Conservation (phyloP, 2,888 invertebrate genomes). For the Punctoribates punctum region DNA sequence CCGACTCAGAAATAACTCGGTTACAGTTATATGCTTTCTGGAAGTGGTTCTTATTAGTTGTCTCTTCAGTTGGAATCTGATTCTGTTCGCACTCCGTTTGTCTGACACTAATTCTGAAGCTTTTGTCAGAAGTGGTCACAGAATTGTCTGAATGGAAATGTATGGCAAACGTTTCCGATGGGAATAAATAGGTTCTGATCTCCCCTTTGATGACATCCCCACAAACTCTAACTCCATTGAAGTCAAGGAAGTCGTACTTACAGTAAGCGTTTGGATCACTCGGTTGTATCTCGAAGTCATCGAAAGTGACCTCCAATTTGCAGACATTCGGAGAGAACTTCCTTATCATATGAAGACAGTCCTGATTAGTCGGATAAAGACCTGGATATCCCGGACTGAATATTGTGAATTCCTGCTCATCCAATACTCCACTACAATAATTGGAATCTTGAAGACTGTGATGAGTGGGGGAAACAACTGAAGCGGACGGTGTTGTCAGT, state of each 20-base stretch:
- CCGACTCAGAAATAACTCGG: constrained; percentile 33
- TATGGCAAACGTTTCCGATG: constrained; percentile 41
- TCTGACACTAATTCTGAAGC: constrained; percentile 45
- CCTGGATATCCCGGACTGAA: constrained; percentile 48
- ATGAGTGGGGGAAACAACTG: background rate
- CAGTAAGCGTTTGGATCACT: constrained; percentile 46
- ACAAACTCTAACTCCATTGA: constrained; percentile 47
- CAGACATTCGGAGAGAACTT: constrained; percentile 47
- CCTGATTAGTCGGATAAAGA: constrained; percentile 46
- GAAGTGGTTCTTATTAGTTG: background rate
- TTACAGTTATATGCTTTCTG: constrained; percentile 35
- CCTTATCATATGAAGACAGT: constrained; percentile 49
- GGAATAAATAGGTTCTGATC: constrained; percentile 40
- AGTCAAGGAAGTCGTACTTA: constrained; percentile 47
- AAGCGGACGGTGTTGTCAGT: background rate
- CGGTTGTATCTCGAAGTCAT: constrained; percentile 49
- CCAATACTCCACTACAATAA: constrained; percentile 46
- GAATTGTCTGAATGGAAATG: constrained; percentile 44
- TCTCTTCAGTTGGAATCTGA: background rate
- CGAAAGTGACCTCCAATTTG: constrained; percentile 49
- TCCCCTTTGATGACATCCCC: constrained; percentile 43
- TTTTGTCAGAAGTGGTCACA: constrained; percentile 43
- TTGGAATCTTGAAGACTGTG: background rate
- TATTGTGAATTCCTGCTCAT: constrained; percentile 47
- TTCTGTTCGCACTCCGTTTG: constrained; percentile 45